Conservation (phyloP, 2,888 invertebrate species). For the Amiota mariae region DNA sequence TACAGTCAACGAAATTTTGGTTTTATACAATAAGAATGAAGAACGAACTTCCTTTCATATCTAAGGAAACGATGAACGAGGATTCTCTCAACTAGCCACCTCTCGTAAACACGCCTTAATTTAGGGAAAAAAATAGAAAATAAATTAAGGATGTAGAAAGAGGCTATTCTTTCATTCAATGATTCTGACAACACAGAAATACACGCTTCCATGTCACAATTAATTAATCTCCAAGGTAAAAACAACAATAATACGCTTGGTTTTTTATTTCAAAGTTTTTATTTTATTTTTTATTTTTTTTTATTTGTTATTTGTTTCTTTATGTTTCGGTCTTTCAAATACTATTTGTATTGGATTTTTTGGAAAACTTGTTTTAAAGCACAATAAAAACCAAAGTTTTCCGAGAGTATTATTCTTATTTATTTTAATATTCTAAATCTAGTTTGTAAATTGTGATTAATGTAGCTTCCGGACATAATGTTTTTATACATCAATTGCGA, state of each 20-base stretch:
- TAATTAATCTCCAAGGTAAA: slow-evolving; percentile 69
- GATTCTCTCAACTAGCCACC: not conserved
- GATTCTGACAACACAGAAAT: slow-evolving; percentile 28
- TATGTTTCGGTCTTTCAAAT: not conserved
- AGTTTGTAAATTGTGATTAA: too few species aligned
- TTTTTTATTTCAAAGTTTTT: not conserved
- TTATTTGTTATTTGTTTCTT: slow-evolving; percentile 6
- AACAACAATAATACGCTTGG: slow-evolving; percentile 40
- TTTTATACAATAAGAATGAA: not conserved
- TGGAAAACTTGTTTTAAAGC: too few species aligned
- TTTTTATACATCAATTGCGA: too few species aligned
- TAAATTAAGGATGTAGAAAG: not conserved
- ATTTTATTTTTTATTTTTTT: not conserved
- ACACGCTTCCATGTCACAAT: slow-evolving; percentile 55
- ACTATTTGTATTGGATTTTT: not conserved
- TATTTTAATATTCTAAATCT: too few species aligned
- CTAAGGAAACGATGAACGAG: not conserved
- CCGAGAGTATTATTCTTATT: too few species aligned
- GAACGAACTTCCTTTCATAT: not conserved
- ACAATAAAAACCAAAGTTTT: too few species aligned
- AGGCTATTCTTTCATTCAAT: slow-evolving; percentile 6
- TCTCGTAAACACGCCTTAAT: not conserved
- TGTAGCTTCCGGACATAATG: too few species aligned
- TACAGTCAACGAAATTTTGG: not conserved
- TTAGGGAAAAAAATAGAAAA: not conserved